Evolutionary conservation across 1,140 invertebrate species (phyloP).

Genomic region (Pemphigus obesinymphae): DNA sequence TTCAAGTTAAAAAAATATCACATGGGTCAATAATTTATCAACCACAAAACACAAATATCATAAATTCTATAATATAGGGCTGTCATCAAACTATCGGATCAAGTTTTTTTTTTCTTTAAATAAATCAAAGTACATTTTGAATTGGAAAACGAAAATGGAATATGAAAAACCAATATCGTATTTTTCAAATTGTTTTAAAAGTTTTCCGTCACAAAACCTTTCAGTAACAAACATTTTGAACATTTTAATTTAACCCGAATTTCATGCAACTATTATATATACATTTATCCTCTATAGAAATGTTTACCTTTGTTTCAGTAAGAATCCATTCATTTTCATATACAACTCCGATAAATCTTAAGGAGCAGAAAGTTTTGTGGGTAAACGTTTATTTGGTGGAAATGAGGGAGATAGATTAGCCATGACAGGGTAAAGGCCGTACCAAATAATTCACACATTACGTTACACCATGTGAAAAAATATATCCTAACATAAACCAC

Average conservation of each 20-base stretch:
- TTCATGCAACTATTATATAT: not conserved
- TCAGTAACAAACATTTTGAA: not conserved
- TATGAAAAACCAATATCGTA: not conserved
- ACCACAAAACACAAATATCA: not conserved
- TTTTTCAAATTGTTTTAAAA: not conserved
- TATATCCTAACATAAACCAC: constrained; percentile 36
- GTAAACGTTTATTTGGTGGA: not conserved
- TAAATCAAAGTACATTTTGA: not conserved
- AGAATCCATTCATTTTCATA: constrained; percentile 2
- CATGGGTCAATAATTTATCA: not conserved
- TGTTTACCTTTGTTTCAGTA: constrained; percentile 16
- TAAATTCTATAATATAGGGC: not conserved
- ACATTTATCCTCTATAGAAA: not conserved
- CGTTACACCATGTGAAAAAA: constrained; percentile 24
- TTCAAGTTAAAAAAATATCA: not conserved
- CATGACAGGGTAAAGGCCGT: constrained; percentile 35
- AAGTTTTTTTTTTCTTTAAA: not conserved
- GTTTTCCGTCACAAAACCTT: not conserved
- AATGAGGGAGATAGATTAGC: constrained; percentile 23
- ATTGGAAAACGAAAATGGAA: not conserved
- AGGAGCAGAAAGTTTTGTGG: not conserved
- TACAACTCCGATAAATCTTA: constrained; percentile 19
- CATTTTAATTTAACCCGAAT: not conserved
- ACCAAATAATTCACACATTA: constrained; percentile 41
- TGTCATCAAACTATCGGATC: not conserved